Conservation (phyloP, 1,140 invertebrate species). For the Achroia grisella region DNA sequence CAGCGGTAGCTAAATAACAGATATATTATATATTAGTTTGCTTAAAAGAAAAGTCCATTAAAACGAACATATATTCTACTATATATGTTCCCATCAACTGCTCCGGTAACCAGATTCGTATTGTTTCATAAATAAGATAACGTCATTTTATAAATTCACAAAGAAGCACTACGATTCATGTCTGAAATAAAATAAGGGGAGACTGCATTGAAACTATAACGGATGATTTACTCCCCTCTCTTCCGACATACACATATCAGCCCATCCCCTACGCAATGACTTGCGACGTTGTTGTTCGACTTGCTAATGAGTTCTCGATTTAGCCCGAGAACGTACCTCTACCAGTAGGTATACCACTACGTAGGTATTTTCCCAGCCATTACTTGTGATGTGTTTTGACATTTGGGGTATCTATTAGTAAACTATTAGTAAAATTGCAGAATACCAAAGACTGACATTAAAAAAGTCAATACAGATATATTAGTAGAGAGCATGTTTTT, state of each 20-base stretch:
- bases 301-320: slow-evolving; percentile 48
- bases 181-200: slow-evolving; percentile 9
- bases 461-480: no score
- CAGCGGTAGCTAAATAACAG: no score
- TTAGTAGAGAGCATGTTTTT: no score
- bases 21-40: no score
- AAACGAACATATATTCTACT: no score
- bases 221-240: slow-evolving; percentile 19
- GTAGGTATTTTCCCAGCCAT: slow-evolving; percentile 24
- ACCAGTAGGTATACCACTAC: slow-evolving; percentile 9
- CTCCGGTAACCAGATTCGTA: slow-evolving; percentile 8
- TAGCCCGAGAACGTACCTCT: slow-evolving; percentile 16
- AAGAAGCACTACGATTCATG: slow-evolving; percentile 20
- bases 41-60: no score
- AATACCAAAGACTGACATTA: no score
- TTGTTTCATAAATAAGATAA: slow-evolving; percentile 14
- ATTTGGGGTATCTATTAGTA: slow-evolving; percentile 8
- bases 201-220: slow-evolving; percentile 21
- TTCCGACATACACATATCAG: neutral
- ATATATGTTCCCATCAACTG: slow-evolving; percentile 6
- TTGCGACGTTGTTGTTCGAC: slow-evolving; percentile 40
- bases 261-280: slow-evolving; percentile 22
- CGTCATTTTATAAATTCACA: slow-evolving; percentile 9
- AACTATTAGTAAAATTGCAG: no score
- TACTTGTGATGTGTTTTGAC: slow-evolving; percentile 29